Conservation (phyloP, 2,888 invertebrate species). For the Sarcophaga caerulescens region DNA sequence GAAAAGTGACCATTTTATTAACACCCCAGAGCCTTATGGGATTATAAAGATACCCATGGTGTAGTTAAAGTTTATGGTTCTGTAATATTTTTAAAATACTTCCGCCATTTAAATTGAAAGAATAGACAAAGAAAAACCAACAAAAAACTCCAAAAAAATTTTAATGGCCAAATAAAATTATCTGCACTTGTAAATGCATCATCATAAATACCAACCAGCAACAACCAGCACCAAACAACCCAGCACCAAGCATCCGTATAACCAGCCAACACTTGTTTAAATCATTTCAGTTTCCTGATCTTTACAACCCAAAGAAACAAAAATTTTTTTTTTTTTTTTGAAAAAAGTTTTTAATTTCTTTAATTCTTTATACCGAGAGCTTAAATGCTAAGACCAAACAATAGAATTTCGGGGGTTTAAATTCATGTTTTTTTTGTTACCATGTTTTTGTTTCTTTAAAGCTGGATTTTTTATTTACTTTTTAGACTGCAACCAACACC, state of each 20-base stretch:
- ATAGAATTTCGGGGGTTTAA: not conserved
- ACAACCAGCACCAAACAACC: too few relatives aligned
- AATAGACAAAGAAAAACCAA: too few relatives aligned
- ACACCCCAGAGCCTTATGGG: not conserved
- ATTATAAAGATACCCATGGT: not conserved
- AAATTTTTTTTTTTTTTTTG: too few relatives aligned
- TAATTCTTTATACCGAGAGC: not conserved
- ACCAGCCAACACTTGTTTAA: not conserved
- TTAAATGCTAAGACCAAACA: not conserved
- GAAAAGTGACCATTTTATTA: slow-evolving; percentile 18
- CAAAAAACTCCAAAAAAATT: not conserved
- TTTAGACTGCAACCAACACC: not conserved
- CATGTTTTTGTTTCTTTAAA: not conserved
- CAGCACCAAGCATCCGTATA: too few relatives aligned
- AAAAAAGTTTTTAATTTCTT: slow-evolving; percentile 1
- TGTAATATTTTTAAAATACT: slow-evolving; percentile 14
- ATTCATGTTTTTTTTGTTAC: not conserved
- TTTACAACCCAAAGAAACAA: not conserved
- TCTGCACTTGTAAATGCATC: slow-evolving; percentile 36
- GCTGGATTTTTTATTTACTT: not conserved
- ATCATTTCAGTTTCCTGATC: slow-evolving; percentile 6
- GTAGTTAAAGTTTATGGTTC: slow-evolving; percentile 14
- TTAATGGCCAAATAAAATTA: slow-evolving; percentile 6
- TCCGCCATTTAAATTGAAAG: not conserved
- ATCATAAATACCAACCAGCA: not conserved